Evolutionary conservation across 2,113 vertebrate genomes (phyloP).

Genomic region (Strix aluco): DNA sequence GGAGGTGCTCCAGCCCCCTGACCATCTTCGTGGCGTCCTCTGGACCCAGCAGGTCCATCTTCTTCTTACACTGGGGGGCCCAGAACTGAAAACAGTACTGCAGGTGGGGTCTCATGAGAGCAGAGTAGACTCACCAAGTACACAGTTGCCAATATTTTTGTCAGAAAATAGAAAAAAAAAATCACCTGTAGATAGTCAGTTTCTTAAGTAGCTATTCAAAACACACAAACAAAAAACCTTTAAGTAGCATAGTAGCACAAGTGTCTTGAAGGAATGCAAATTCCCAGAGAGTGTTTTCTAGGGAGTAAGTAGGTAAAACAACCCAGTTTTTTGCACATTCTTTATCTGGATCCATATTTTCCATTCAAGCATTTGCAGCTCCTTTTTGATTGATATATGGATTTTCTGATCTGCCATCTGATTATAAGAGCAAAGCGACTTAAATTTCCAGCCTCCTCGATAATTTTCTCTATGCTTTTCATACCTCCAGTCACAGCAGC

Average conservation of each 20-base stretch:
- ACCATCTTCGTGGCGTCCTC: rapidly evolving
- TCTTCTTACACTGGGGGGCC: neutral
- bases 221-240: neutral
- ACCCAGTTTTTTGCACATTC: neutral
- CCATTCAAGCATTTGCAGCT: neutral
- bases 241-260: neutral
- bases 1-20: neutral
- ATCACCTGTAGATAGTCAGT: neutral
- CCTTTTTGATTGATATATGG: neutral
- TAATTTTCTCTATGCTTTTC: neutral
- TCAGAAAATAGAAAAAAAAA: neutral
- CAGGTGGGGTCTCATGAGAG: rapidly evolving
- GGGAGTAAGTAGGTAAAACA: neutral
- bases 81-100: neutral
- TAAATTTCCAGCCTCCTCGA: neutral
- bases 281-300: neutral
- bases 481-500: neutral
- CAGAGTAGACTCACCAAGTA: neutral
- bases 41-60: rapidly evolving
- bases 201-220: neutral
- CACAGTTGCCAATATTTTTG: neutral
- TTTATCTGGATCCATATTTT: neutral
- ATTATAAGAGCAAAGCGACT: neutral
- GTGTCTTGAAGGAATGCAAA: neutral
- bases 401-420: neutral